phyloP scores from a whole-genome alignment of 35 echinoderm and acorn worm genomes.

The Ophiothrix spiculata region DNA sequence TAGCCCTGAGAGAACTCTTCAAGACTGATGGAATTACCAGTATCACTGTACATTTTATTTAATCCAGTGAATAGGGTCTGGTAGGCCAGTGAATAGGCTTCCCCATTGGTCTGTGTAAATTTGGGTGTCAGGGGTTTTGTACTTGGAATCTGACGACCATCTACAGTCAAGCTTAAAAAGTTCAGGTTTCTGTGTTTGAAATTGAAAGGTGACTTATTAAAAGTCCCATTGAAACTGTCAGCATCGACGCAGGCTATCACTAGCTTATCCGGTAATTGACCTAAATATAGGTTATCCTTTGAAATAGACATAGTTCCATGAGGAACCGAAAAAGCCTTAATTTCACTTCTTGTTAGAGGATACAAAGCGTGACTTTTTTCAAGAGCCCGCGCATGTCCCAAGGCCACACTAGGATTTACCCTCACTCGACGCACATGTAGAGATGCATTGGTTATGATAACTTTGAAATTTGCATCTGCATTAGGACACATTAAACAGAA shows the following conservation, averaged over 20 bases:
- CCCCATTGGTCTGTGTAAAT: background rate
- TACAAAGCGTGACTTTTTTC: constrained; percentile 20
- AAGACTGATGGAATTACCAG: constrained; percentile 61
- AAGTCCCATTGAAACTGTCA: constrained; percentile 31
- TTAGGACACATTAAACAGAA: constrained; percentile 39
- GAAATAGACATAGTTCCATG: constrained; percentile 19
- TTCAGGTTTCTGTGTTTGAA: constrained; percentile 57
- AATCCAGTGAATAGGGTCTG: constrained; percentile 52
- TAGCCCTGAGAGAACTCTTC: constrained; percentile 60
- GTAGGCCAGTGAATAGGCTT: constrained; percentile 18
- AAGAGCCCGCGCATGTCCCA: background rate
- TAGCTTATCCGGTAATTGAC: constrained; percentile 25
- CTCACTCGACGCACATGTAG: constrained; percentile 26
- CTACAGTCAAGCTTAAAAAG: constrained; percentile 34
- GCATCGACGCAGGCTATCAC: constrained; percentile 40
- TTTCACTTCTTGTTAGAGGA: background rate
- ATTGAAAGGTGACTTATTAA: constrained; percentile 31
- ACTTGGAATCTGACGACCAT: constrained; percentile 39
- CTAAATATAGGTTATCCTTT: constrained; percentile 25
- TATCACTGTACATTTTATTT: constrained; percentile 56
- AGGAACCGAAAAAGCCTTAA: constrained; percentile 25
- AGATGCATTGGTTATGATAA: constrained; percentile 12
- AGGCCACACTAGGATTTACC: constrained; percentile 19
- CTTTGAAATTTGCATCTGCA: constrained; percentile 8
- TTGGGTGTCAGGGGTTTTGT: constrained; percentile 30